Evolutionary conservation across 2,113 vertebrate species (phyloP), one percentile per base, ranked within the genome.

Genomic region (Brachyhypopomus gauderio): DNA sequence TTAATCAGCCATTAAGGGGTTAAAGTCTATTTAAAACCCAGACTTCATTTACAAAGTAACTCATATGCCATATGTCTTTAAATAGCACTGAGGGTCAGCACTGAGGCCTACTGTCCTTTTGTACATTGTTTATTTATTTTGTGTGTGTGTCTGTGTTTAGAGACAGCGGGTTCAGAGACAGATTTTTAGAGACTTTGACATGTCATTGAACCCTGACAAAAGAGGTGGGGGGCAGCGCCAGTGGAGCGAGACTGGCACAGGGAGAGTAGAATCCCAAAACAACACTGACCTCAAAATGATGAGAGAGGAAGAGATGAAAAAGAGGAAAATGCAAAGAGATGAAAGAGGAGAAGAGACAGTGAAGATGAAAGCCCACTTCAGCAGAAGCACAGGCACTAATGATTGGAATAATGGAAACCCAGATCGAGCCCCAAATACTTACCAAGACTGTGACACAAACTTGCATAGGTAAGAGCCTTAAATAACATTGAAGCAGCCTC

Each of bases 81-180:
- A 45, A 45, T 45, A 45, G 41, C 45, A 52, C 45, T 11, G 9
- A 52, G 12, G 45, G 12, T 52, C 45, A 52, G 8, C 12, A 14
- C 9, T 52, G 45, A 52, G 45, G 12, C 41, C 41, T 41, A 41
- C 45, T 59, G 48, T 63, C 19, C 63, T 36, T 74, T 9, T 80
- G 60, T 75, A 4, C 66, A 30, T 77, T 81, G 70, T 38, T 5
- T 77, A 20, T 77, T 36, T 74, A 17, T 27, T 72, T 22, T 73
- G 17, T 76, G 38, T 73, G 19, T 83, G 58, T 79, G 20, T 75
- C 16, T 79, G 14, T 78, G 30, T 30, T 2, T 19, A 52, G 25
- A 41, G 84, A 83, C 56, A 62, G 59, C 64, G n/a, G n/a, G 78
- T 77, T 30, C 70, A 45, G 71, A 84, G 82, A 66, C 71, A 72